A percentile compares a stretch with the other conserved stretches of the same genome.
Conservation (phyloP, 2,113 vertebrate species). For the Riparia riparia region DNA sequence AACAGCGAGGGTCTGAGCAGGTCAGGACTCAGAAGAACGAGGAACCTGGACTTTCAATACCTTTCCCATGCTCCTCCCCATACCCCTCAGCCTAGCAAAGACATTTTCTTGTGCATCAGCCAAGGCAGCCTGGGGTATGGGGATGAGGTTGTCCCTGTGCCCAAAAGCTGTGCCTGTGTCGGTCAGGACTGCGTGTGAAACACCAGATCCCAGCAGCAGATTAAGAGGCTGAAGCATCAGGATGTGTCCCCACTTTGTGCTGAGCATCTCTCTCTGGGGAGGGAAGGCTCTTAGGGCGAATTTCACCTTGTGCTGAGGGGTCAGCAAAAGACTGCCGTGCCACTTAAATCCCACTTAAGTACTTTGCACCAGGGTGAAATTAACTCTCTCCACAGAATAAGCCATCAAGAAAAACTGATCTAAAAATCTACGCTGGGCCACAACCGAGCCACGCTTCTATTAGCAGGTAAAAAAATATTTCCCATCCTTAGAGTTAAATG, state of each 20-base stretch:
- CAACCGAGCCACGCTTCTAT: constrained; percentile 34
- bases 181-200: background rate
- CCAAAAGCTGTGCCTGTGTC: background rate
- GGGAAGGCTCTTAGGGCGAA: constrained; percentile 30
- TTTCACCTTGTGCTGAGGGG: constrained; percentile 31
- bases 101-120: background rate
- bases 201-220: background rate
- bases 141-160: background rate
- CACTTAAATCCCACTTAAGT: constrained; percentile 54
- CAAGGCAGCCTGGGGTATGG: rapidly evolving
- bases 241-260: background rate
- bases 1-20: rapidly evolving
- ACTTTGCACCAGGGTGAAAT: constrained; percentile 26
- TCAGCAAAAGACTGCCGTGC: background rate
- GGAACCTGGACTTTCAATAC: background rate
- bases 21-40: background rate
- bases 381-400: constrained; percentile 47
- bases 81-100: background rate
- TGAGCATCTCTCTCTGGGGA: background rate
- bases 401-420: constrained; percentile 49
- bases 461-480: constrained; percentile 72
- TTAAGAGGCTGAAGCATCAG: background rate
- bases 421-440: constrained; percentile 24
- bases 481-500: constrained; percentile 62
- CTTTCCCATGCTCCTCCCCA: background rate